Conservation (phyloP, 2,888 invertebrate species). For the Rhopalosiphum nymphaeae region DNA sequence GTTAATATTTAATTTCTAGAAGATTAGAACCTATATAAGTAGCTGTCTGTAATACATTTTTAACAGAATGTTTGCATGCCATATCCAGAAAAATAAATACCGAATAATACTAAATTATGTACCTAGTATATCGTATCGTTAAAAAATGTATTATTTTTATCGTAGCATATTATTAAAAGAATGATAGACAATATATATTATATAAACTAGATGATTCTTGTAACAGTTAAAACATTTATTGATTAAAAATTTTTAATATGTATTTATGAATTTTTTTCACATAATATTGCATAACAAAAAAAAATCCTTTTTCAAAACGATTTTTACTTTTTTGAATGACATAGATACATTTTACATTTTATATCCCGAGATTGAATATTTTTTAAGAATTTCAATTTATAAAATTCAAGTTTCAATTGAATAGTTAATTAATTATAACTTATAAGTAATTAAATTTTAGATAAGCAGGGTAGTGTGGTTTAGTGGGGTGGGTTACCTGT, state of each 20-base stretch:
- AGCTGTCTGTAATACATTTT: background rate
- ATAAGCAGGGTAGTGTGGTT: background rate
- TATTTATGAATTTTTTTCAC: background rate
- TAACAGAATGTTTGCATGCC: constrained; percentile 39
- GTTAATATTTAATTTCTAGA: background rate
- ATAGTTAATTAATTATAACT: background rate
- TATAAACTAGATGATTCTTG: background rate
- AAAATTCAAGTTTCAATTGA: background rate
- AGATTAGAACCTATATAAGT: background rate
- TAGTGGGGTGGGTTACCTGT: background rate
- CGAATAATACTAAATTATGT: constrained; percentile 9
- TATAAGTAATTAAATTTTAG: background rate
- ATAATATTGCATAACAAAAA: background rate
- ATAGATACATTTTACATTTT: background rate
- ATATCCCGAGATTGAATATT: background rate
- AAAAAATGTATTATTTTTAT: constrained; percentile 28
- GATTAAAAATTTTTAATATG: background rate
- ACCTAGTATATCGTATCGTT: background rate
- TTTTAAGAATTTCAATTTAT: background rate
- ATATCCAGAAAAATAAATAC: constrained; percentile 11
- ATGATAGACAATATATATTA: background rate
- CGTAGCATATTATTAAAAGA: background rate
- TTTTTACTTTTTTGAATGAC: background rate
- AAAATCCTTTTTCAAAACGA: background rate
- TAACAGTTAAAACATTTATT: background rate